A percentile compares a stretch with the other conserved stretches of the same genome.
Evolutionary conservation across 2,113 vertebrate species (phyloP).

Genomic region (Motacilla alba): DNA sequence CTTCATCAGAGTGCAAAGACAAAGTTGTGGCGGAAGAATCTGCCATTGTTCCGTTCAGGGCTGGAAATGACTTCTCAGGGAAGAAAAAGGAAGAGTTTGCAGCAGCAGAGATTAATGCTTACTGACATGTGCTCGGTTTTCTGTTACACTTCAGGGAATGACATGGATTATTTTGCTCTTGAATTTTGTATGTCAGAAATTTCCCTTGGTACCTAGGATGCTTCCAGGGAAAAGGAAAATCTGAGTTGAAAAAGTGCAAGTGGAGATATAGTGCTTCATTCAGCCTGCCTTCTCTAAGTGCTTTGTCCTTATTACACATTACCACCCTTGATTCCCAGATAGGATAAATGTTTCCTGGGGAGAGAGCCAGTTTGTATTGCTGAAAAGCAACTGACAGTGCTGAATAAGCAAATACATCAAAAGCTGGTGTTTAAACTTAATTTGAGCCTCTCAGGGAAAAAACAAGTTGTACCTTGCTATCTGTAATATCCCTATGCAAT

Average conservation of each 20-base stretch:
- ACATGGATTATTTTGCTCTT: not conserved
- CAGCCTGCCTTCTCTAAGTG: not conserved
- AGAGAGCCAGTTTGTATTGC: not conserved
- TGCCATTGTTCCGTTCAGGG: fast-evolving
- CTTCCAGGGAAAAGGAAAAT: not conserved
- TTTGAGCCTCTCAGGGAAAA: not conserved
- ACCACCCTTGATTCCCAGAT: not conserved
- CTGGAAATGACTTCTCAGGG: not conserved
- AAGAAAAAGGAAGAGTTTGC: not conserved
- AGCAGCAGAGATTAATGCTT: not conserved
- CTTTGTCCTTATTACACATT: constrained; percentile 5
- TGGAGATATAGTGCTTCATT: not conserved
- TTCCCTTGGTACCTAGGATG: not conserved
- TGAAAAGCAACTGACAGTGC: not conserved
- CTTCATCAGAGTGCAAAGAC: not conserved
- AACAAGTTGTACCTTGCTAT: not conserved
- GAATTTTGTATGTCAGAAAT: not conserved
- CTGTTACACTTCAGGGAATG: not conserved
- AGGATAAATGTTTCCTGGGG: constrained; percentile 12
- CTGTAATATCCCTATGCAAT: not conserved
- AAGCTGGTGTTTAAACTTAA: constrained; percentile 19
- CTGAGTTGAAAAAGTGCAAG: not conserved
- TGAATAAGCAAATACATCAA: constrained; percentile 36
- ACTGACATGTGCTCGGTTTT: not conserved
- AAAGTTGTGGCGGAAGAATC: not conserved